Percentiles rank a stretch among this genome's conserved stretches.
Evolutionary conservation across 2,888 invertebrate genomes (phyloP).

Genomic region (Ashinkailepas kermadecensis): DNA sequence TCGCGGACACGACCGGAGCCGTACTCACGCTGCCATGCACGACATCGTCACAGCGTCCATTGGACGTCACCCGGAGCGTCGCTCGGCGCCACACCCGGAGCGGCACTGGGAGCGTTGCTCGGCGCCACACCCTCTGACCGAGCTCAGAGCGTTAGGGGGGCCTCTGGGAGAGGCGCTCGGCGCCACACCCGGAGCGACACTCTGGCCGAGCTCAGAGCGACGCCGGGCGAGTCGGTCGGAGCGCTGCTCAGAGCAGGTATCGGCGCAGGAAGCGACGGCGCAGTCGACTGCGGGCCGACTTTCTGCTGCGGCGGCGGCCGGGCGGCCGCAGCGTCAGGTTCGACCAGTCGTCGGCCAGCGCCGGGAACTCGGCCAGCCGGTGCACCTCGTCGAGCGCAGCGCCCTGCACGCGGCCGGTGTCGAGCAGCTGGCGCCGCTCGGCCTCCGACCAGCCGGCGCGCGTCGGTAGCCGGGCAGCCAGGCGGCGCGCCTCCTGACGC

Average conservation of each 20-base stretch:
- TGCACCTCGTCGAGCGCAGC: constrained; percentile 30
- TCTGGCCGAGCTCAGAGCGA: too few species aligned
- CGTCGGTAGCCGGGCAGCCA: constrained; percentile 22
- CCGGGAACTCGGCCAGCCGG: constrained; percentile 29
- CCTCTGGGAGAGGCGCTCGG: too few species aligned
- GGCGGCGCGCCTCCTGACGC: not conserved
- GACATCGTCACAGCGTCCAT: too few species aligned
- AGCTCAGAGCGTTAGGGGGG: too few species aligned
- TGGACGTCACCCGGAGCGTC: too few species aligned
- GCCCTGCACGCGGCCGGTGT: constrained; percentile 31
- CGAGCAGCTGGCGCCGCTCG: constrained; percentile 29
- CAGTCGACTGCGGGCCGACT: constrained; percentile 6
- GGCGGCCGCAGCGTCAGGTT: constrained; percentile 32
- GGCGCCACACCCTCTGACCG: too few species aligned
- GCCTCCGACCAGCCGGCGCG: constrained; percentile 29
- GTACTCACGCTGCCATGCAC: too few species aligned
- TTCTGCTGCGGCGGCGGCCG: constrained; percentile 31
- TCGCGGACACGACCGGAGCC: too few species aligned
- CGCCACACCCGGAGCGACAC: too few species aligned
- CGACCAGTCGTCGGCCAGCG: constrained; percentile 33
- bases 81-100: too few species aligned
- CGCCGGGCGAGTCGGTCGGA: too few species aligned
- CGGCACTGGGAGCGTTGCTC: too few species aligned
- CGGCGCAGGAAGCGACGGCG: constrained; percentile 31
- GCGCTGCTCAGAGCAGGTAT: constrained; percentile 27